Base-by-base conservation (phyloP, 1,140 invertebrate species). In the Pinna nobilis region DNA sequence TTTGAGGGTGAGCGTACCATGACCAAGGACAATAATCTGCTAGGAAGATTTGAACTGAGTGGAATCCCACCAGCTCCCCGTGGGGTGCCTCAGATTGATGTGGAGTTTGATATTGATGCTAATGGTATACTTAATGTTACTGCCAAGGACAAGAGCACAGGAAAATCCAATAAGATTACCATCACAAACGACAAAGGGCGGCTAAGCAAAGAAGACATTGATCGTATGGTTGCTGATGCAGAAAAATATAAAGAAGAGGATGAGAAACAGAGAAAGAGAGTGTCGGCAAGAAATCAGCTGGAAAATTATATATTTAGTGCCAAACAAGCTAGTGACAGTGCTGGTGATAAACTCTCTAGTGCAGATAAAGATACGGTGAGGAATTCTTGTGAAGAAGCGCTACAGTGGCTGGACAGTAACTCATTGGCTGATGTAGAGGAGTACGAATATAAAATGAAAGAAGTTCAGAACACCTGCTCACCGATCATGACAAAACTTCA, bases 1-100 rank as follows among this genome's bases (percentile, higher is more conserved):
- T 97, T 94, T 83, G 95, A 97, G 90, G 96, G 96, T n/a, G 95
- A 97, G 89, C 92, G 95, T 81, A 94, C 95, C 30, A 96, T 97
- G 95, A 96, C 95, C 69, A 91, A 91, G 79, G 91, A 91, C 78
- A 91, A 92, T 78, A 96, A 97, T 41, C 50, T 64, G 25, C 73
- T 84, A 15, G 82, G 82, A 5, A 28, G 37, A 6, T 84, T 84
- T 37, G 95, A 98, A 82, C 91, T 98, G 11, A 94, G 93, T 71
- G 95, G 95, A 51, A 97, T 98, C 79, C 96, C 96, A 30, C 96
- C 96, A 13, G 95, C 96, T 75, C 96, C 96, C 0, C 92, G 96
- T 59, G 96, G 96, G 67, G 95, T 97, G 0, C 96, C 96, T 32
- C 95, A 97, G 90, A 96, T 90, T 49, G 85, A 88, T 53, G 86